Conservation (phyloP, 53 echinoderm and acorn worm genomes). For the Luidia sarsii region DNA sequence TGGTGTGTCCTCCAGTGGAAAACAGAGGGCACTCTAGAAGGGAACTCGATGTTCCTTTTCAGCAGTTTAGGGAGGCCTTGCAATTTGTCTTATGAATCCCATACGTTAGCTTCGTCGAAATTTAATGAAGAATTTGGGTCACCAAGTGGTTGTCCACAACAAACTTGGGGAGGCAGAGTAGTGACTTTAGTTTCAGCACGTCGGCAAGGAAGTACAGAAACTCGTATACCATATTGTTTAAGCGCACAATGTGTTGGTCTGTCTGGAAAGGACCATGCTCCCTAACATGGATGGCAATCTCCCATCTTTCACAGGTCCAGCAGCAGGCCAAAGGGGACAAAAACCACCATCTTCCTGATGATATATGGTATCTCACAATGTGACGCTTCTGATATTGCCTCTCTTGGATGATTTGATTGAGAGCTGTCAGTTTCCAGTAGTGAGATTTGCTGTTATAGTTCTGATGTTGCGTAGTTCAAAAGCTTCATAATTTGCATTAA, state of each 20-base stretch:
- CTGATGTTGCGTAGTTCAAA: too few species aligned
- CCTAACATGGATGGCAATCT: slow-evolving; percentile 13
- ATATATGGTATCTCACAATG: background rate
- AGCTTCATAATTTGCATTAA: too few species aligned
- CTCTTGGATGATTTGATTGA: too few species aligned
- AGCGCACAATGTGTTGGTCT: background rate
- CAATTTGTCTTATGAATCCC: background rate
- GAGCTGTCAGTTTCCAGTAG: too few species aligned
- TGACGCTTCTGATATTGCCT: background rate
- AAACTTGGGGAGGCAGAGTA: background rate
- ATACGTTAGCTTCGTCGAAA: background rate
- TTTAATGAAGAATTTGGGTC: background rate
- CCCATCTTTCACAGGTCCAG: slow-evolving; percentile 4
- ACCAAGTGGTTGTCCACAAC: background rate
- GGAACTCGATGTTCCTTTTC: background rate
- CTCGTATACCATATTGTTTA: background rate
- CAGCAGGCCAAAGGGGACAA: background rate
- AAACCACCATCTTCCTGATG: background rate
- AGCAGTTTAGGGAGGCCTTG: slow-evolving; percentile 2
- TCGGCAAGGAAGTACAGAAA: background rate
- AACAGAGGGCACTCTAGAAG: background rate
- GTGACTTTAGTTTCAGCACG: background rate
- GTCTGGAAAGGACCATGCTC: slow-evolving; percentile 5
- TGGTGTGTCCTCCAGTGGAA: slow-evolving; percentile 9
- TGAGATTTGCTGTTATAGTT: too few species aligned